Conservation (phyloP, 2,888 invertebrate species). For the Eristalis arbustorum region DNA sequence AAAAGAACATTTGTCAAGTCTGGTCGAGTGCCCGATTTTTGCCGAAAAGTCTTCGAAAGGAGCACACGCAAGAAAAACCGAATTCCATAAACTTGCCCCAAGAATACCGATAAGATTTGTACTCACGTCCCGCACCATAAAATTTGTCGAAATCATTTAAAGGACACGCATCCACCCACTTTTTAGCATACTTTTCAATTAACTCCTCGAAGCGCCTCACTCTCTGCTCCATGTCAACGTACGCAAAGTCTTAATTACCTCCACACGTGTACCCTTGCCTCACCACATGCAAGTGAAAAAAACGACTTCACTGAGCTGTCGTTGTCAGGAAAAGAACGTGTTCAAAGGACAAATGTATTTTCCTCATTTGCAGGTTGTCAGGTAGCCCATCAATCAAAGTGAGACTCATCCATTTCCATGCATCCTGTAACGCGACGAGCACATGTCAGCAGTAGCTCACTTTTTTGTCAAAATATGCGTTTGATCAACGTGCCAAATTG, state of each 20-base stretch:
- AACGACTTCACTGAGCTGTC: neutral
- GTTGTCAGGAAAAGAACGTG: neutral
- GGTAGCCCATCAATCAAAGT: neutral
- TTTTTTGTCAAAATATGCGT: neutral
- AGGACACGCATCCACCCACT: too few species aligned
- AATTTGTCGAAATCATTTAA: too few species aligned
- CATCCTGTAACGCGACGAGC: neutral
- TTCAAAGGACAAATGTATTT: neutral
- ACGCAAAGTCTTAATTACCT: neutral
- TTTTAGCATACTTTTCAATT: neutral
- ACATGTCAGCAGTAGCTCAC: neutral
- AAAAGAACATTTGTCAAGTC: too few species aligned
- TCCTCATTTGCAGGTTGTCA: conserved; percentile 7
- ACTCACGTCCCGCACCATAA: too few species aligned
- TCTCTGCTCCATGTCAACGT: neutral
- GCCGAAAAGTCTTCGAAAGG: too few species aligned
- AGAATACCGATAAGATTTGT: too few species aligned
- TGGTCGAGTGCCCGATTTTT: too few species aligned
- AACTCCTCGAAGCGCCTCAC: neutral
- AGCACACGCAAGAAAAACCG: too few species aligned
- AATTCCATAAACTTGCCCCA: too few species aligned
- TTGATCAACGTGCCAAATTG: neutral
- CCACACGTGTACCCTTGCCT: neutral
- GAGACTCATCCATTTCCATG: neutral
- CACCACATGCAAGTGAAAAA: neutral